Conservation (phyloP, 2,888 invertebrate genomes). For the Portevinia maculata region DNA sequence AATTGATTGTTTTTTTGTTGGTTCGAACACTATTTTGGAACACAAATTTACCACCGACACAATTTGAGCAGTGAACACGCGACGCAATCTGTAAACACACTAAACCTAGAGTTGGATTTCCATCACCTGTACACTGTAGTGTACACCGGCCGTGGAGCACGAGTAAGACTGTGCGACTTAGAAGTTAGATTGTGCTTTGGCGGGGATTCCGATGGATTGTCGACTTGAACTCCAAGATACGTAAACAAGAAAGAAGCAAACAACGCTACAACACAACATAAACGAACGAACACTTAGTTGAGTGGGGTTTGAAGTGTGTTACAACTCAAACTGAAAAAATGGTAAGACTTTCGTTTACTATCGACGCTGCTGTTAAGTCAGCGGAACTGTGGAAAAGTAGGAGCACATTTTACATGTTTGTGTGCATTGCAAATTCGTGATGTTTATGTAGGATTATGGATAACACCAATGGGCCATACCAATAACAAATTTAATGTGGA, state of each 20-base stretch:
- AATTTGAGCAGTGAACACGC: constrained; percentile 62
- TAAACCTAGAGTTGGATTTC: constrained; percentile 58
- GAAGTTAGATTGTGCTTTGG: neutral
- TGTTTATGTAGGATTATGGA: too few relatives aligned
- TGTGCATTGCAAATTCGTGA: neutral
- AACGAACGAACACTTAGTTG: neutral
- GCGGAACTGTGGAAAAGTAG: neutral
- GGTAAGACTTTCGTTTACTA: constrained; percentile 33
- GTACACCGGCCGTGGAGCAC: constrained; percentile 20
- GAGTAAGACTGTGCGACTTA: constrained; percentile 38
- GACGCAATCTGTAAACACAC: constrained; percentile 73
- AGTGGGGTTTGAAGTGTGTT: constrained; percentile 44
- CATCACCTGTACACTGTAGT: constrained; percentile 51
- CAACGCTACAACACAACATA: constrained; percentile 35
- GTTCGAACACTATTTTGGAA: constrained; percentile 31
- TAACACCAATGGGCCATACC: too few relatives aligned
- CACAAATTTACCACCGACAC: constrained; percentile 29
- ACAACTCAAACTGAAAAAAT: constrained; percentile 42
- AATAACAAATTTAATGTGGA: too few relatives aligned
- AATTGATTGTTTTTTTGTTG: constrained; percentile 1
- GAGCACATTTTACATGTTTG: constrained; percentile 36
- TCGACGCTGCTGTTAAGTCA: constrained; percentile 40
- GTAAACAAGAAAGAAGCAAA: constrained; percentile 46
- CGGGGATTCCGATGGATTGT: constrained; percentile 20
- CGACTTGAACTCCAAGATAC: constrained; percentile 50